Conservation (phyloP, 2,888 invertebrate genomes). For the Diadegma fenestrale region DNA sequence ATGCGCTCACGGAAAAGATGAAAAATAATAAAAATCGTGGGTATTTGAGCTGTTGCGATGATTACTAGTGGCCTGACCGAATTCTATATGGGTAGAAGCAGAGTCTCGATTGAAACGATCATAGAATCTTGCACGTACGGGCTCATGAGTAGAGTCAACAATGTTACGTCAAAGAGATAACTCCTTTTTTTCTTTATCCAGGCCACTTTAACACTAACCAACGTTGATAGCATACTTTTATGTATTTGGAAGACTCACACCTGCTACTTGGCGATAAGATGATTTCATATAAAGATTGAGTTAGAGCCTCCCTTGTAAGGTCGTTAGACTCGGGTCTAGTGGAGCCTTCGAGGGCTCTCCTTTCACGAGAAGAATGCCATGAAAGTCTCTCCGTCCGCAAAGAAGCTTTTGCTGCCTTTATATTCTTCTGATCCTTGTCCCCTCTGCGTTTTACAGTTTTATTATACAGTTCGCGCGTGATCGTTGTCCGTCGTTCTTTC, state of each 20-base stretch:
- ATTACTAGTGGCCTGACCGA: background rate
- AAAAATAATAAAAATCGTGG: too few relatives aligned
- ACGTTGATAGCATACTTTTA: slow-evolving; percentile 28
- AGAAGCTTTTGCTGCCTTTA: slow-evolving; percentile 38
- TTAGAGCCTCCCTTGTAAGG: slow-evolving; percentile 74
- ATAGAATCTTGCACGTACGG: background rate
- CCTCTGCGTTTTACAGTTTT: slow-evolving; percentile 41
- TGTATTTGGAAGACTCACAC: slow-evolving; percentile 57
- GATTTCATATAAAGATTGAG: slow-evolving; percentile 75
- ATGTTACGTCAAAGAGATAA: slow-evolving; percentile 14
- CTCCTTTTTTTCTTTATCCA: background rate
- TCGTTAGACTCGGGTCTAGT: slow-evolving; percentile 76
- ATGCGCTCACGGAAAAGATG: too few relatives aligned
- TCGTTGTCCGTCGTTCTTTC: slow-evolving; percentile 12
- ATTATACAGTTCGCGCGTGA: slow-evolving; percentile 25
- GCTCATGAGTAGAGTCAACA: background rate
- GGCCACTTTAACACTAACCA: slow-evolving; percentile 2
- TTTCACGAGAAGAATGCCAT: slow-evolving; percentile 69
- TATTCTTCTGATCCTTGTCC: slow-evolving; percentile 20
- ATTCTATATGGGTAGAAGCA: background rate
- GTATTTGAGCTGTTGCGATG: background rate
- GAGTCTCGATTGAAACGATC: background rate
- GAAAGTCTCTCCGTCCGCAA: slow-evolving; percentile 55
- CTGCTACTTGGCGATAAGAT: slow-evolving; percentile 74
- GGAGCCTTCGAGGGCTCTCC: slow-evolving; percentile 72